These are phyloP conservation scores for Chalcosyrphus nemorum DNA, from an alignment of 2,888 invertebrate species.

Conservation along the genomic window DNA sequence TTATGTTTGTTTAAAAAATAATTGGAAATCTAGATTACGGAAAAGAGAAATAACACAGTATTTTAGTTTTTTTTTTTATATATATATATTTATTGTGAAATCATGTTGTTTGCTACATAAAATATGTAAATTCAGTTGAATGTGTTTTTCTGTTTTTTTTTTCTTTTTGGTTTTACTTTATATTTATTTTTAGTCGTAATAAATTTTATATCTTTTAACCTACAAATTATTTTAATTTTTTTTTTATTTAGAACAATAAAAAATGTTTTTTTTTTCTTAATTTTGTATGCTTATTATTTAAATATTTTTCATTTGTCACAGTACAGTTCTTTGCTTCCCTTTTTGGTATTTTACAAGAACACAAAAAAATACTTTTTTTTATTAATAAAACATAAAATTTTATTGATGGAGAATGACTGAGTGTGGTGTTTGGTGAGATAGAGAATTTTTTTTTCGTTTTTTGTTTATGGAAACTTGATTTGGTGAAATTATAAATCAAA, in stretches of 20 bases:
- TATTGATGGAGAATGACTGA: constrained; percentile 60
- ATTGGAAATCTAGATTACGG: constrained; percentile 7
- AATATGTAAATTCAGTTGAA: constrained; percentile 64
- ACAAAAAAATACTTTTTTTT: constrained; percentile 46
- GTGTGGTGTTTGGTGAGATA: constrained; percentile 23
- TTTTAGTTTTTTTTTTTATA: constrained; percentile 38
- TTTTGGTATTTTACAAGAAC: constrained; percentile 73
- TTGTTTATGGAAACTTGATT: constrained; percentile 66
- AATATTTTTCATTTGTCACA: constrained; percentile 73
- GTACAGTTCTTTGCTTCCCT: constrained; percentile 74
- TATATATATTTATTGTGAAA: constrained; percentile 62
- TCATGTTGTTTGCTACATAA: constrained; percentile 65
- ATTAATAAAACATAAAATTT: constrained; percentile 13
- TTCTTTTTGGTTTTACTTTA: too few relatives aligned
- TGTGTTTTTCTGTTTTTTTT: constrained; percentile 42
- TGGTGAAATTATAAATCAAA: constrained; percentile 71
- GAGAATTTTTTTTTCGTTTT: constrained; percentile 27
- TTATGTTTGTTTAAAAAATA: constrained; percentile 17
- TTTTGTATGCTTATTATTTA: constrained; percentile 72
- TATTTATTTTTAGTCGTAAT: constrained; percentile 44
- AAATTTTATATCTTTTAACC: constrained; percentile 64
- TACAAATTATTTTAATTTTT: constrained; percentile 69
- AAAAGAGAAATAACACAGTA: constrained; percentile 59
- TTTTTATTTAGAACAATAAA: constrained; percentile 71
- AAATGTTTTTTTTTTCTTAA: constrained; percentile 65